Base-by-base conservation (phyloP, 2,113 vertebrate genomes). In the Leucoraja erinaceus region DNA sequence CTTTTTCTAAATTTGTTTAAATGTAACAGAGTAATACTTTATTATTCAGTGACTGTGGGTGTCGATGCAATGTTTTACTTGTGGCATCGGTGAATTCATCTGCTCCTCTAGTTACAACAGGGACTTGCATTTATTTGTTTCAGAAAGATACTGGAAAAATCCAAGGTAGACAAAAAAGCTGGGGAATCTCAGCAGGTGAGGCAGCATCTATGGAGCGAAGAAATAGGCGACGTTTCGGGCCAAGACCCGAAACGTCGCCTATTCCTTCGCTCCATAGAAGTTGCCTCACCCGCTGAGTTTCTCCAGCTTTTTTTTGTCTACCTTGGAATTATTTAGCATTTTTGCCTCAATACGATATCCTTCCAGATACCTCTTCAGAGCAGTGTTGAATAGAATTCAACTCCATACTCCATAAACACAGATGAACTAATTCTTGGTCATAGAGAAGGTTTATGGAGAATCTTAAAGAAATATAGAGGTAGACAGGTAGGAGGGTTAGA, bases 1-100 rank as follows among this genome's bases (percentile, higher is more conserved):
- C 59, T 88, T 66, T 66, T 88, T 63, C 83, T 88, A 88, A 63
- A 88, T 88, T 88, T 88, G 83, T 88, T 66, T 31, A n/a, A 88
- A 63, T 66, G 28, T n/a, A 88, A 31, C 59, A n/a, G 83, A 63
- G 28, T n/a, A 20, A 63, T 18, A n/a, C 28, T 88, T 66, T n/a
- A 88, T 88, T 88, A 88, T 88, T 88, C 83, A 66, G 83, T 16
- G 12, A 88, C 59, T 18, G 59, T 66, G 83, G 59, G 83, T 66
- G 59, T 88, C 28, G 8, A 63, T 38, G 59, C 56, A 88, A 14
- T 16, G 25, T 14, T 86, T 86, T 11, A 86, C 59, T 86, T 4
- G 4, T 61, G n/a, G 59, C 83, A 16, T 0, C 6, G 59, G 83
- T 63, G 63, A 63, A 88, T 88, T 28, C 83, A 63, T 63, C 83